Evolutionary conservation across 2,797 vertebrate genomes (phyloP), one percentile per base, ranked within the genome.

Genomic region (Holocentrus rufus): DNA sequence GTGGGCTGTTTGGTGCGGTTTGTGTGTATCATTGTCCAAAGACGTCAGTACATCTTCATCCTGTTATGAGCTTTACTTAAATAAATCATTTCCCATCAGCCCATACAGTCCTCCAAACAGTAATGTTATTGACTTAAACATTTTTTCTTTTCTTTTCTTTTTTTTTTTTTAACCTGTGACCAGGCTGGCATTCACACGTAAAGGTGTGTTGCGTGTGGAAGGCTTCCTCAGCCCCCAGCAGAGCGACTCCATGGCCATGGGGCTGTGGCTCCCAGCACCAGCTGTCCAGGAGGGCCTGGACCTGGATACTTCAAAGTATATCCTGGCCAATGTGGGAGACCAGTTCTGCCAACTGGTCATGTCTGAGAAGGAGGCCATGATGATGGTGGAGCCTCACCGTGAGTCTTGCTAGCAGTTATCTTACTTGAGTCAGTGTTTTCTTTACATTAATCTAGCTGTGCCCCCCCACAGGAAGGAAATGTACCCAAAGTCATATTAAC

Each of bases 341-440:
- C 97, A 99, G 91, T 99, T 99, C 90, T 99, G 98, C 83, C 97
- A 98, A 90, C 92, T 99, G 6, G 98, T 99, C 83, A 99, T 99
- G 98, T 99, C 98, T n/a, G 98, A 99, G 87, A 99, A 99, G 84
- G 98, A 99, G 79, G 98, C 98, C 62, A 98, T 99, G 97, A 99
- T 98, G 97, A 98, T 99, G 97, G 97, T 99, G 79, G 98, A 99
- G 82, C 97, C 97, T 69, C 98, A 99, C 90, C 98, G 98, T 99
- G 94, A 95, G 98, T 93, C 50, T 17, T 39, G 68, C 42, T 1
- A 42, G 14, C 2, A 25, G 44, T n/a, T 1, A 20, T 22, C n/a
- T 52, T 9, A 49, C 25, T 31, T 36, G 3, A 34, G 23, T 17
- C 49, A n/a, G 13, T 22, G 11, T 62, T 60, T 42, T 47, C 23